These are phyloP conservation scores for Anneissia japonica DNA, from an alignment of 35 echinoderm and acorn worm species.

Conservation along the genomic window DNA sequence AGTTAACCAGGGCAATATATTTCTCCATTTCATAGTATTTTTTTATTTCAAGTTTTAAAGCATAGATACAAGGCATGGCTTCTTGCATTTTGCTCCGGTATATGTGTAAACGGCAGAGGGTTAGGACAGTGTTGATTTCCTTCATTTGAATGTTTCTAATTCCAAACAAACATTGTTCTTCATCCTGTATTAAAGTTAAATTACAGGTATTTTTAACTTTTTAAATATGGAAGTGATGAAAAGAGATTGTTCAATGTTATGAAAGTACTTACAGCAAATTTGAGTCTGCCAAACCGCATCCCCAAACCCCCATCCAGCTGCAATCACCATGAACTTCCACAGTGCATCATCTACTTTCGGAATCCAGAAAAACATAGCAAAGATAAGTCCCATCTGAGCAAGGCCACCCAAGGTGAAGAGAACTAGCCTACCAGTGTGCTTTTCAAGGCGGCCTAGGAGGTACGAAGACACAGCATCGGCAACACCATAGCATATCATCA, in stretches of 20 bases:
- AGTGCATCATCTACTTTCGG: not conserved
- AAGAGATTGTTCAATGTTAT: not conserved
- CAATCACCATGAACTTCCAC: conserved; percentile 45
- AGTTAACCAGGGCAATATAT: no score
- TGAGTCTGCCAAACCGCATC: conserved; percentile 87
- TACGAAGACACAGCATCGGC: conserved; percentile 51
- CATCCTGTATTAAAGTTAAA: not conserved
- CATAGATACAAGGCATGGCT: no score
- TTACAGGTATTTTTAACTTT: not conserved
- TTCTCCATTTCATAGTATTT: no score
- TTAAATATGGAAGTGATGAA: not conserved
- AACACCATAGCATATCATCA: conserved; percentile 71
- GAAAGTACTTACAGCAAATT: conserved; percentile 49
- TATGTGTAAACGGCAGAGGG: not conserved
- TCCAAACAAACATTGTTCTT: not conserved
- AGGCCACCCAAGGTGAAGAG: conserved; percentile 47
- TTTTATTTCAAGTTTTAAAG: no score
- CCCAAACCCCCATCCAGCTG: conserved; percentile 51
- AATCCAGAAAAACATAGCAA: conserved; percentile 26
- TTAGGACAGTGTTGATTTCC: not conserved
- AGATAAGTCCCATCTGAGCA: conserved; percentile 19
- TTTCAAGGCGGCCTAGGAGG: conserved; percentile 46
- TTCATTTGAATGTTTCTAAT: not conserved
- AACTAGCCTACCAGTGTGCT: conserved; percentile 49
- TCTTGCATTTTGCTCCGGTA: not conserved